A percentile compares a stretch with the other conserved stretches of the same genome.
Evolutionary conservation across 2,888 invertebrate species (phyloP).

Genomic region (Cremastinae sp.): DNA sequence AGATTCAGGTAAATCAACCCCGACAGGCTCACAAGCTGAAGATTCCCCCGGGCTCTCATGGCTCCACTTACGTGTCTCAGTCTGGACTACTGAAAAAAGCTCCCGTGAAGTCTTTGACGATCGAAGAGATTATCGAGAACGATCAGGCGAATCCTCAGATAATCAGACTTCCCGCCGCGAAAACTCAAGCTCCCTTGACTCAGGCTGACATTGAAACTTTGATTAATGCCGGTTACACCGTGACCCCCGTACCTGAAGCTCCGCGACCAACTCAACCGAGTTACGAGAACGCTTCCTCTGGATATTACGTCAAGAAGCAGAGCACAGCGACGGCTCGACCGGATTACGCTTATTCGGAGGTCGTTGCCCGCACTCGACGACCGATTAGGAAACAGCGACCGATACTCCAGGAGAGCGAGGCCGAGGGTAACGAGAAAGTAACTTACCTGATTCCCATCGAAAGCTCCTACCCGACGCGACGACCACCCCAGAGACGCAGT

Average conservation of each 20-base stretch:
- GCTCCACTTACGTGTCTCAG: slow-evolving; percentile 74
- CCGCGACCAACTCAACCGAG: slow-evolving; percentile 68
- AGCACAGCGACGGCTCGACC: slow-evolving; percentile 68
- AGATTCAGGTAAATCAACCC: slow-evolving; percentile 71
- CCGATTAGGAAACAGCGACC: slow-evolving; percentile 72
- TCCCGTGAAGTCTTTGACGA: slow-evolving; percentile 74
- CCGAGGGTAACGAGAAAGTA: slow-evolving; percentile 71
- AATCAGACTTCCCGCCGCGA: slow-evolving; percentile 70
- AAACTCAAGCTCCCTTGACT: slow-evolving; percentile 69
- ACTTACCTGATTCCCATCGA: slow-evolving; percentile 76
- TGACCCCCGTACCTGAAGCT: slow-evolving; percentile 73
- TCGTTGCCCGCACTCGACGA: slow-evolving; percentile 69
- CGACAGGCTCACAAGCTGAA: slow-evolving; percentile 74
- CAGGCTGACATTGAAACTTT: slow-evolving; percentile 75
- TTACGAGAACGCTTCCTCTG: slow-evolving; percentile 69
- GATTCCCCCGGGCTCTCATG: slow-evolving; percentile 68
- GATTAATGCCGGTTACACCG: slow-evolving; percentile 76
- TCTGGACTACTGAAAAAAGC: slow-evolving; percentile 75
- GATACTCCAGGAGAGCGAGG: slow-evolving; percentile 68
- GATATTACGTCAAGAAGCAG: slow-evolving; percentile 75
- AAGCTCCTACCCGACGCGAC: slow-evolving; percentile 71
- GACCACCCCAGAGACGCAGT: slow-evolving; percentile 60
- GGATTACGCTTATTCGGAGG: slow-evolving; percentile 75
- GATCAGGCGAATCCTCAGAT: slow-evolving; percentile 69
- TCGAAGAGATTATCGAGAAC: slow-evolving; percentile 74